Conservation (phyloP, 2,797 vertebrate species). For the Macrochelys suwanniensis region DNA sequence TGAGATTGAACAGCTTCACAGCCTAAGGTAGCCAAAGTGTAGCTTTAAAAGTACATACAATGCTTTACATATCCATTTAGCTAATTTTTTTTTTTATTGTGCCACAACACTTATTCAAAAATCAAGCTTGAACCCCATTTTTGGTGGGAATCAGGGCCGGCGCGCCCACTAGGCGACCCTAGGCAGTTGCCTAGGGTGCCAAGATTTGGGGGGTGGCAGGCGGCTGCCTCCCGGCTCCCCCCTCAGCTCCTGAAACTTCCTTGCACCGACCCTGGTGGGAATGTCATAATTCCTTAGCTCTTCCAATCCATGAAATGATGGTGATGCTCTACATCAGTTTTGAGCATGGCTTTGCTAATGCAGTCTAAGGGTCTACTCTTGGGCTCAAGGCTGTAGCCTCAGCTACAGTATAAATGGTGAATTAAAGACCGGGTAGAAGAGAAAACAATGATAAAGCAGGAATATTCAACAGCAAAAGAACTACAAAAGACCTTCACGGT, state of each 20-base stretch:
- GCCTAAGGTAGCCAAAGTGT: background rate
- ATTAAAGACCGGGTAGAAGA: background rate
- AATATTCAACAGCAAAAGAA: background rate
- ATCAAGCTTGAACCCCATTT: background rate
- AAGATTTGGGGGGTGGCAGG: too few relatives aligned
- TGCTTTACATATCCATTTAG: background rate
- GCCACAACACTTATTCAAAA: background rate
- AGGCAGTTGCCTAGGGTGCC: too few relatives aligned
- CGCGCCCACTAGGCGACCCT: too few relatives aligned
- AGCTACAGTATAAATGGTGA: background rate
- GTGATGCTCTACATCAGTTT: background rate
- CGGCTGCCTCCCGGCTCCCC: too few relatives aligned
- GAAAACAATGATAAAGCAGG: background rate
- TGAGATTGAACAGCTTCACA: background rate
- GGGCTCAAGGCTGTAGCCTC: background rate
- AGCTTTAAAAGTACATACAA: background rate
- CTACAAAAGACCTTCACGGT: background rate
- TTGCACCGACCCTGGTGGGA: background rate
- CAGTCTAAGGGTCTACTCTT: constrained; percentile 1
- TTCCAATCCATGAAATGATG: background rate
- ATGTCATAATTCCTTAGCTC: accelerated
- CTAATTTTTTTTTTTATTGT: background rate
- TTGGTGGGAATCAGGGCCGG: background rate
- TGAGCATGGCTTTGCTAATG: background rate
- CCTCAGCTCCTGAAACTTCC: too few relatives aligned